phyloP scores from a whole-genome alignment of 2,797 vertebrate genomes.

The Zenarchopterus dispar region DNA sequence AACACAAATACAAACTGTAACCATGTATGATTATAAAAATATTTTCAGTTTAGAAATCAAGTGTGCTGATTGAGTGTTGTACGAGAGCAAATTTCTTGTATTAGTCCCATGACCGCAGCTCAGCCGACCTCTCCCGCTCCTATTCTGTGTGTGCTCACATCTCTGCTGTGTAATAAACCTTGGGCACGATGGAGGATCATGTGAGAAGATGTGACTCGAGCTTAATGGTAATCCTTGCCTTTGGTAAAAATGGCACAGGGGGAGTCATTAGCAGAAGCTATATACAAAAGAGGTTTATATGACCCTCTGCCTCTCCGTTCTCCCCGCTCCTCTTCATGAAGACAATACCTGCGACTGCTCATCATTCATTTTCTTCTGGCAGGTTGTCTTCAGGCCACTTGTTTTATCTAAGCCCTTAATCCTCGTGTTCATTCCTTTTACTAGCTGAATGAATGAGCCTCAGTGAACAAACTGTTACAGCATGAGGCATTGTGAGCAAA shows the following conservation, averaged over 20 bases:
- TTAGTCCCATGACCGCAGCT: slow-evolving; percentile 55
- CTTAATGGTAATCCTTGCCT: slow-evolving; percentile 80
- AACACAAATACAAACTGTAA: not conserved
- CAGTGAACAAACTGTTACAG: too few species aligned
- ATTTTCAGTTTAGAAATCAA: not conserved
- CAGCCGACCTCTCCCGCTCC: slow-evolving; percentile 22
- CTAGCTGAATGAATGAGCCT: too few species aligned
- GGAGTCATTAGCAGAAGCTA: slow-evolving; percentile 65
- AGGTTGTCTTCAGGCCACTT: slow-evolving; percentile 1
- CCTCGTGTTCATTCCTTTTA: not conserved
- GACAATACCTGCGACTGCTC: slow-evolving; percentile 18
- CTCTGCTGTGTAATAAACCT: slow-evolving; percentile 56
- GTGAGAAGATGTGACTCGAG: slow-evolving; percentile 82
- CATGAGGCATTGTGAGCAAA: too few species aligned
- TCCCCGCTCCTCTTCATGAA: slow-evolving; percentile 8
- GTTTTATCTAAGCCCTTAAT: slow-evolving; percentile 10
- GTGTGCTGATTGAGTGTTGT: slow-evolving; percentile 1
- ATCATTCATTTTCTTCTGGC: slow-evolving; percentile 17
- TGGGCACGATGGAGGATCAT: slow-evolving; percentile 69
- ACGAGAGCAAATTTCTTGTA: slow-evolving; percentile 23
- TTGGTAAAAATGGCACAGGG: slow-evolving; percentile 73
- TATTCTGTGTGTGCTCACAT: slow-evolving; percentile 17
- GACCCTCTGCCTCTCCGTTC: slow-evolving; percentile 42
- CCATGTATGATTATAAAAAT: not conserved
- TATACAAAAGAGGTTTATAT: slow-evolving; percentile 55